A percentile compares a stretch with the other conserved stretches of the same genome.
Conservation (phyloP, 2,113 vertebrate species). For the Coregonus clupeaformis region DNA sequence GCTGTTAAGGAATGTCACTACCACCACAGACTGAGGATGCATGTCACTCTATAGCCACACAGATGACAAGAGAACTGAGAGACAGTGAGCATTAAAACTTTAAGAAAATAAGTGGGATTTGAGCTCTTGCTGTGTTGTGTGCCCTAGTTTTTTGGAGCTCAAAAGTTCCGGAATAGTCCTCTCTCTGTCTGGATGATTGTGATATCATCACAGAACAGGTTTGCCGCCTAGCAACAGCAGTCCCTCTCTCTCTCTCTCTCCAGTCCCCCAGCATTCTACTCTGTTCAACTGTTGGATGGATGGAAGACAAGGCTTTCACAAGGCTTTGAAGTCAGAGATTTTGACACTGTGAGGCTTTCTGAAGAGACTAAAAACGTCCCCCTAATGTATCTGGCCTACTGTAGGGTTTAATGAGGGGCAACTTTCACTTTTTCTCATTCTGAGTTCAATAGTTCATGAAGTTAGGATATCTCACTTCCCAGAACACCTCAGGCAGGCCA, state of each 20-base stretch:
- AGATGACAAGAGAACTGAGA: not conserved
- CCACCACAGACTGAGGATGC: not conserved
- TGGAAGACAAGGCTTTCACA: not conserved
- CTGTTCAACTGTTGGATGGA: not conserved
- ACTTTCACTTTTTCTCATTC: not conserved
- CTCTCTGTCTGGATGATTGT: not conserved
- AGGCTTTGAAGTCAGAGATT: constrained; percentile 5
- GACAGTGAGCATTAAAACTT: not conserved
- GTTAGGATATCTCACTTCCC: not conserved
- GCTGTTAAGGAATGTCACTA: not conserved
- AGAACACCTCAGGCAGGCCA: too few species aligned
- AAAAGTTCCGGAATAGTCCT: not conserved
- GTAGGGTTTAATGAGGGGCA: not conserved
- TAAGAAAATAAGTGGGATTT: too few species aligned
- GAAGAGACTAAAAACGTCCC: not conserved
- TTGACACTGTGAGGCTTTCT: constrained; percentile 6
- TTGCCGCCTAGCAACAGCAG: not conserved
- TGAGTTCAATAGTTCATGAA: constrained; percentile 30
- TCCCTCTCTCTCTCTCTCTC: not conserved
- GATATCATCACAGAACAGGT: not conserved
- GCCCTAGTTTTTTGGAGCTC: not conserved
- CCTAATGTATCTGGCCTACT: not conserved
- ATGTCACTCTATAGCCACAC: not conserved
- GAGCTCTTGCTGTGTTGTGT: not conserved
- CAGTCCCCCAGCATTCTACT: not conserved